Evolutionary conservation across 2,888 invertebrate genomes (phyloP).

Genomic region (Hirtodrosophila confusa): DNA sequence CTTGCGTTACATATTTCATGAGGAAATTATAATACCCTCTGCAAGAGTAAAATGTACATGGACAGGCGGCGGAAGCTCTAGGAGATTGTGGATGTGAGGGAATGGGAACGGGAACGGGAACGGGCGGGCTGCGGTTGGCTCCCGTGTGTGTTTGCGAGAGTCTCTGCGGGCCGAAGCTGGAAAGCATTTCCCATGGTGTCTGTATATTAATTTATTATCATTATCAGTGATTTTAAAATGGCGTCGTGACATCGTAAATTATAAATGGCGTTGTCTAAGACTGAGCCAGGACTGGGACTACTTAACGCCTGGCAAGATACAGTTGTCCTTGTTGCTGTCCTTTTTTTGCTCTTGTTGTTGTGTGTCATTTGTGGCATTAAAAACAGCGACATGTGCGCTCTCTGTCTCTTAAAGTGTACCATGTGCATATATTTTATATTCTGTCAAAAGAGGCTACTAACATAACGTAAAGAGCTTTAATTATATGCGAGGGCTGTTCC

Average conservation of each 20-base stretch:
- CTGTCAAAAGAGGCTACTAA: conserved; percentile 7
- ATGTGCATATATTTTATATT: conserved; percentile 27
- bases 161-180: conserved; percentile 22
- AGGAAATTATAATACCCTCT: too few relatives aligned
- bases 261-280: conserved; percentile 64
- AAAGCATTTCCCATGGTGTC: conserved; percentile 42
- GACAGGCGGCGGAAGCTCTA: background rate
- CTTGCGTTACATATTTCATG: too few relatives aligned
- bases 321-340: conserved; percentile 22
- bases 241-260: conserved; percentile 77
- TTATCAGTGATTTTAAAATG: conserved; percentile 79
- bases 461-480: conserved; percentile 18
- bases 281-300: conserved; percentile 49
- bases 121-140: conserved; percentile 29
- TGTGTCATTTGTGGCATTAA: conserved; percentile 46
- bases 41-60: too few relatives aligned
- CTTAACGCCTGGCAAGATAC: conserved; percentile 61
- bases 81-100: background rate
- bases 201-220: conserved; percentile 79
- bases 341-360: conserved; percentile 17
- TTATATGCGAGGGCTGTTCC: conserved; percentile 17
- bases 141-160: conserved; percentile 17
- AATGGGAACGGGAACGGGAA: background rate
- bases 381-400: conserved; percentile 28
- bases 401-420: conserved; percentile 22